Evolutionary conservation across 1,140 invertebrate genomes (phyloP).

Genomic region (Hyles vespertilio): DNA sequence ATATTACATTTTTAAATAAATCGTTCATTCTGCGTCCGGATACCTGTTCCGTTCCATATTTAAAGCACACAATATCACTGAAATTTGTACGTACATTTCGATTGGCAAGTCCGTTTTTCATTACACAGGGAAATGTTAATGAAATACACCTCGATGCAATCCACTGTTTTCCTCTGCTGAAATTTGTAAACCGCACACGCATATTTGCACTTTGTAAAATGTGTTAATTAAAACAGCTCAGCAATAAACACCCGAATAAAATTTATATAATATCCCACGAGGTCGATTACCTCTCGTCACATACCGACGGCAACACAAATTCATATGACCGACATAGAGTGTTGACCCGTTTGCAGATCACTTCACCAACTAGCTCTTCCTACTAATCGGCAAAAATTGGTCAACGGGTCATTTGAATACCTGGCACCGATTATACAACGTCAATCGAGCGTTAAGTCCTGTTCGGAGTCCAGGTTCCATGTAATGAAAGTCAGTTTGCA

Average conservation of each 20-base stretch:
- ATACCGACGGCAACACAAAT: constrained; percentile 40
- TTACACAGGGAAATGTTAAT: too few relatives aligned
- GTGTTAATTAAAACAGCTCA: too few relatives aligned
- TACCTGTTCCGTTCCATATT: constrained; percentile 4
- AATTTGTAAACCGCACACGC: too few relatives aligned
- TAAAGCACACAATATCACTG: not conserved
- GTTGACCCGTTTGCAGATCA: constrained; percentile 43
- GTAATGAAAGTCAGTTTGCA: constrained; percentile 46
- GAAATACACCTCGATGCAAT: too few relatives aligned
- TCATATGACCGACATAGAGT: constrained; percentile 48
- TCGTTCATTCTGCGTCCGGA: constrained; percentile 2
- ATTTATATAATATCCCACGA: constrained; percentile 37
- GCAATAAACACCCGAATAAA: constrained; percentile 9
- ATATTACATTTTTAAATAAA: not conserved
- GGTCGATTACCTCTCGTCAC: constrained; percentile 28
- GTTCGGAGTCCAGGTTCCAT: constrained; percentile 8
- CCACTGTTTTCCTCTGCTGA: too few relatives aligned
- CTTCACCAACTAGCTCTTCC: constrained; percentile 24
- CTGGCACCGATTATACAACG: constrained; percentile 7
- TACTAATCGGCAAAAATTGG: constrained; percentile 13
- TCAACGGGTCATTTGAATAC: not conserved
- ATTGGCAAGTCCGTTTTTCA: too few relatives aligned
- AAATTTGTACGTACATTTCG: not conserved
- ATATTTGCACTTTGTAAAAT: too few relatives aligned
- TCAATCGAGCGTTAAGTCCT: constrained; percentile 16